Conservation (phyloP, 2,113 vertebrate species). For the Strix uralensis region DNA sequence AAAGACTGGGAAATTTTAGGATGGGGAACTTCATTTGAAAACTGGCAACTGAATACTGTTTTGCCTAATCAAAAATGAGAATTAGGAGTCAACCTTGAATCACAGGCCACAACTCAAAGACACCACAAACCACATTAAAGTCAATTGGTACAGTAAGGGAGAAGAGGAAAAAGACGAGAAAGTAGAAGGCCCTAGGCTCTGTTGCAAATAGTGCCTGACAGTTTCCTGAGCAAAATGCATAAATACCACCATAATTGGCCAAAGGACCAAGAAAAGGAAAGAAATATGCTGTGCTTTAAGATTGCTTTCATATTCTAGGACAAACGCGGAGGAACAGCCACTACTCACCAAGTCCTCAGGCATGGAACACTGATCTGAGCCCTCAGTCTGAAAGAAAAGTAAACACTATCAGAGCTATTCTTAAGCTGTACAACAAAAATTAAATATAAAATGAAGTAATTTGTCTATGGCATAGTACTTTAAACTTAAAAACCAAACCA, state of each 20-base stretch:
- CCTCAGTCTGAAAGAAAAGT: conserved; percentile 82
- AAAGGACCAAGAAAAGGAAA: neutral
- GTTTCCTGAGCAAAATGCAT: neutral
- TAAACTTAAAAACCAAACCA: neutral
- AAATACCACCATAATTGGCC: neutral
- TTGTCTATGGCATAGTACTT: neutral
- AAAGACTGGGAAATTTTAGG: neutral
- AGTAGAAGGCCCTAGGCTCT: neutral
- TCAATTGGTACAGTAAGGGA: neutral
- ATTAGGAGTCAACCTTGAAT: neutral
- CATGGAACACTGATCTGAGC: conserved; percentile 88
- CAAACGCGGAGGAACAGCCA: neutral
- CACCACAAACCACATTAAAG: neutral
- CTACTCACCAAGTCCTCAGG: conserved; percentile 93
- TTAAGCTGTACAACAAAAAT: neutral
- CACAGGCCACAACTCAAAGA: neutral
- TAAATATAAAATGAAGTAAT: neutral
- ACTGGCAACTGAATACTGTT: neutral
- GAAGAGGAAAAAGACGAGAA: neutral
- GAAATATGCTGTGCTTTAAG: neutral
- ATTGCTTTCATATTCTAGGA: neutral
- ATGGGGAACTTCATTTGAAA: neutral
- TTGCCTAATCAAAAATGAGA: neutral
- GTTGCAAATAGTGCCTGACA: neutral
- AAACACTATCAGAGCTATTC: neutral